Percentiles rank a stretch among this genome's conserved stretches.
phyloP scores from a whole-genome alignment of 2,113 vertebrate genomes.

The Etheostoma spectabile region DNA sequence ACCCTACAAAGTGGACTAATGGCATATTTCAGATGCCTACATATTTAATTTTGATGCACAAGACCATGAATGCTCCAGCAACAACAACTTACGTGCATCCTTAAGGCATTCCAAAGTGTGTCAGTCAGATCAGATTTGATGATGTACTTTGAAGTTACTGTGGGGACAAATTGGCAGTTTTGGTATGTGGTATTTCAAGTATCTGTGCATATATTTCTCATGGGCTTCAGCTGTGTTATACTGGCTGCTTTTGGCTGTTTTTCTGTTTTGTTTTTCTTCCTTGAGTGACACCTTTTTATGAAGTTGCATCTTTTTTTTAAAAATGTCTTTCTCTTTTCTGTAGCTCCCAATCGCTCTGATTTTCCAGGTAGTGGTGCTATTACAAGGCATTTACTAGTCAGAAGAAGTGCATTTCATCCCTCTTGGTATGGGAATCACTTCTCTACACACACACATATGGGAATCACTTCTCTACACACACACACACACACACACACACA shows the following conservation, averaged over 20 bases:
- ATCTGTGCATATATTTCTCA: slow-evolving; percentile 34
- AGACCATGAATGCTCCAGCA: background rate
- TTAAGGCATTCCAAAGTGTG: background rate
- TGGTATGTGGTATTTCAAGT: slow-evolving; percentile 34
- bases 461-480: too few species aligned
- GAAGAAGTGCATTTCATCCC: slow-evolving; percentile 41
- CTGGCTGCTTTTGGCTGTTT: slow-evolving; percentile 4
- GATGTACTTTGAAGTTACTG: slow-evolving; percentile 35
- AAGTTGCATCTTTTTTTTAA: background rate
- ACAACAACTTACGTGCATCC: background rate
- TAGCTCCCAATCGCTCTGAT: slow-evolving; percentile 18
- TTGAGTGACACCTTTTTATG: slow-evolving; percentile 8
- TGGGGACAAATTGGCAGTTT: slow-evolving; percentile 50
- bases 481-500: too few species aligned
- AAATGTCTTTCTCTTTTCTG: background rate
- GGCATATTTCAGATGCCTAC: background rate
- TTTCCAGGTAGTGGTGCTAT: slow-evolving; percentile 50
- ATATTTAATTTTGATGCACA: background rate
- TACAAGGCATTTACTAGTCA: slow-evolving; percentile 50
- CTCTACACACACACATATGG: too few species aligned
- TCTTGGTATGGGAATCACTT: slow-evolving; percentile 35
- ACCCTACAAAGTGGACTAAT: background rate
- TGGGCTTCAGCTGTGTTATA: slow-evolving; percentile 7
- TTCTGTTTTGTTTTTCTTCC: background rate
- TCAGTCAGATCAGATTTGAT: slow-evolving; percentile 41